Base-by-base conservation (phyloP, 2,888 invertebrate species). In the Himalopsyche anomala region DNA sequence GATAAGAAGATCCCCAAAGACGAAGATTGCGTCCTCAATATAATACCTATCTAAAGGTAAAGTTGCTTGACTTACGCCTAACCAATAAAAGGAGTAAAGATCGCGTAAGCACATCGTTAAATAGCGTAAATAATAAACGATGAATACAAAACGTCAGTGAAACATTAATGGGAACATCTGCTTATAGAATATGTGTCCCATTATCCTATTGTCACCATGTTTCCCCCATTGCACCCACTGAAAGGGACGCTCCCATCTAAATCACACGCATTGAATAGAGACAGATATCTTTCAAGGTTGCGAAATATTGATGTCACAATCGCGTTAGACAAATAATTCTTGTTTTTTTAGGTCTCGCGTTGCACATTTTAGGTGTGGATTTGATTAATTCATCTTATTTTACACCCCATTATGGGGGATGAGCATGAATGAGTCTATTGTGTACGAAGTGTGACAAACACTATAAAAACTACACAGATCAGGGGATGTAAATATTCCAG, bases 381-480 rank as follows among this genome's bases (percentile, higher is more conserved):
- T 88, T 88, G 88, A 88, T 88, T 88, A 88, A 88, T 88, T 88
- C 87, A 85, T 88, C 88, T 87, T 85, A 85, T 87, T 87, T 88
- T 87, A 85, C 86, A 88, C 86, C 85, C 87, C 86, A 85, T 88
- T 85, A 87, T 42, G 56, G 84, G 83, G 86, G 86, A 86, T 84
- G 86, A 83, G 79, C 83, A 80, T 28, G 82, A 81, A 87, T 82
- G 84, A 62, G 62, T 81, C 51, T 56, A 82, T 82, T 87, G 56
- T 84, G 79, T 80, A 40, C 36, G 80, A 80, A 84, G 79, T 79
- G 80, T 80, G 79, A 19, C 38, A 69, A 45, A 74, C 56, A 79
- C 36, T 83, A 85, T 83, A 85, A 85, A 85, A 83, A 85, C 19
- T 40, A 84, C 45, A 85, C 15, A 15, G 74, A 5, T 74, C 74